Evolutionary conservation across 1,140 invertebrate genomes (phyloP), one percentile per base, ranked within the genome.

Genomic region (Drosophila prosaltans): DNA sequence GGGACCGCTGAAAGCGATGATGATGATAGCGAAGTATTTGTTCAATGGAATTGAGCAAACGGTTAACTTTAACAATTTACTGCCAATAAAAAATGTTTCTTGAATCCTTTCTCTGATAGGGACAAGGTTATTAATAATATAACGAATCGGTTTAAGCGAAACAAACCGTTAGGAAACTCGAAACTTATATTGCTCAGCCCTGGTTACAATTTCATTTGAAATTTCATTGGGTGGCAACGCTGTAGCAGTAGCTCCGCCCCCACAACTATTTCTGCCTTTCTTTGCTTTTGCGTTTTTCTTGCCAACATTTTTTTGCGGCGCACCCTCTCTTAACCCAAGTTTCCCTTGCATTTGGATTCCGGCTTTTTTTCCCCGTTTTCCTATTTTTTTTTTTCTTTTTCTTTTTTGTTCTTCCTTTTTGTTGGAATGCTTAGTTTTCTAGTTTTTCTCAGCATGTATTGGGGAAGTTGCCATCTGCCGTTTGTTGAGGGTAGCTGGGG

Each of bases 181-280:
- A 36, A 36, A 7, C 3, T 36, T 1, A 7, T 36, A 5, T 36
- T 36, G 6, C 3, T 36, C 32, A 36, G 6, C 32, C 3, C 6
- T 36, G 32, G 32, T 36, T 36, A 7, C 6, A 7, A 4, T 36
- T 36, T 5, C 3, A 36, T 36, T 36, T 36, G 3, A 5, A 36
- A 36, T 7, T 6, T 36, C 32, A 36, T 36, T 6, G 32, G 32
- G 32, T 36, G 32, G 45, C 9, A 24, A 51, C 45, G 0, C 9
- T 40, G 65, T 16, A 16, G 55, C 57, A 72, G 73, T 78, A 80
- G 81, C 81, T 80, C 81, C 81, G 81, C 81, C 81, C 81, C 77
- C 73, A 76, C 65, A 65, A 72, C 69, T 74, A 68, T 69, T 74
- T 81, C 61, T 59, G 71, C 43, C 51, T 69, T 81, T 77, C 77